Percentiles rank a stretch among this genome's conserved stretches.
phyloP scores from a whole-genome alignment of 2,888 invertebrate species.

The Drosophila leonis region DNA sequence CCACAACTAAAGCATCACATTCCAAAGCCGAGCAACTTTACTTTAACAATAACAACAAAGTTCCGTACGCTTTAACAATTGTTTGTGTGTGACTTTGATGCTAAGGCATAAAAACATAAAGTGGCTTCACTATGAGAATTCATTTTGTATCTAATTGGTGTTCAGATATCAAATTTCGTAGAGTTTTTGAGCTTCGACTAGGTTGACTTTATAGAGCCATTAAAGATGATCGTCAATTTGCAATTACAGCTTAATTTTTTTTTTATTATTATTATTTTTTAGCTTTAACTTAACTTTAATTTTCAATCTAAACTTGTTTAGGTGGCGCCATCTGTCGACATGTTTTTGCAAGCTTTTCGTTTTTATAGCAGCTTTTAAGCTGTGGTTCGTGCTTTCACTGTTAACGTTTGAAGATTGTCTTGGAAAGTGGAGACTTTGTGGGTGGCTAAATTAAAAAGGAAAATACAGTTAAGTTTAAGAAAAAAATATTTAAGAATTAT shows the following conservation, averaged over 20 bases:
- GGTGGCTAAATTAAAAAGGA: not conserved
- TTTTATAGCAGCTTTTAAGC: conserved; percentile 47
- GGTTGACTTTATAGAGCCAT: not conserved
- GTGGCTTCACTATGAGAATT: not conserved
- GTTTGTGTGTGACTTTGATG: not conserved
- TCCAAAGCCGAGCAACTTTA: not conserved
- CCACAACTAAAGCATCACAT: not conserved
- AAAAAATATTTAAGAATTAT: not conserved
- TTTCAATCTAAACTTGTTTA: accelerated
- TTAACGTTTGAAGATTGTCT: not conserved
- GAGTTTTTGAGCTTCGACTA: not conserved
- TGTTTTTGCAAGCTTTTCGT: not conserved
- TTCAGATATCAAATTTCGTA: not conserved
- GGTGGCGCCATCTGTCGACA: conserved; percentile 37
- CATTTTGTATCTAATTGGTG: not conserved
- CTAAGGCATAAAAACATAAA: not conserved
- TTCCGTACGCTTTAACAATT: not conserved
- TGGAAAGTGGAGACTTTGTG: conserved; percentile 16
- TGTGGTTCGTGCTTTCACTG: conserved; percentile 9
- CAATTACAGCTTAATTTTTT: not conserved
- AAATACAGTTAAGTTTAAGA: not conserved
- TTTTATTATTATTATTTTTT: not conserved
- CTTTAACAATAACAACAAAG: not conserved
- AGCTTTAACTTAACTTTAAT: not conserved
- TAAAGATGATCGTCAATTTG: not conserved